phyloP scores from a whole-genome alignment of 2,888 invertebrate species.

The Lymantria dispar region DNA sequence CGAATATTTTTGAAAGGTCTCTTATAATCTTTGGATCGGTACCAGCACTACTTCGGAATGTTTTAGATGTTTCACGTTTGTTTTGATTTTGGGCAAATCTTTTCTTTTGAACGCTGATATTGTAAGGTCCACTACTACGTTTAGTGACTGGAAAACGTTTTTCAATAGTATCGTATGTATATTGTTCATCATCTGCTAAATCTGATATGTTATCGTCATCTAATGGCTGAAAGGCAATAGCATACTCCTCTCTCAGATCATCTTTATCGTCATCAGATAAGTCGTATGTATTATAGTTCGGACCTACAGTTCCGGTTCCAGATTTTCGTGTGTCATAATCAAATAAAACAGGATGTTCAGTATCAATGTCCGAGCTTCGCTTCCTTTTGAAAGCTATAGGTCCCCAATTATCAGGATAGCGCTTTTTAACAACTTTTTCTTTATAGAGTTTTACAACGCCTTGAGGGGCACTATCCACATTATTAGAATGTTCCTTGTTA shows the following conservation, averaged over 20 bases:
- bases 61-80: slow-evolving; percentile 54
- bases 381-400: slow-evolving; percentile 78
- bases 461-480: slow-evolving; percentile 58
- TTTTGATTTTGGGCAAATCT: slow-evolving; percentile 55
- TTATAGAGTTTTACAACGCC: slow-evolving; percentile 74
- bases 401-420: slow-evolving; percentile 74
- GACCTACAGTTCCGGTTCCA: slow-evolving; percentile 41
- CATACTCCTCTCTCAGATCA: slow-evolving; percentile 71
- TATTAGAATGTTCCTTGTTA: slow-evolving; percentile 57
- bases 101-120: slow-evolving; percentile 54
- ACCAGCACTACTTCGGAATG: slow-evolving; percentile 70
- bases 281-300: slow-evolving; percentile 63
- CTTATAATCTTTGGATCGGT: slow-evolving; percentile 87
- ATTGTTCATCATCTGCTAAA: slow-evolving; percentile 66
- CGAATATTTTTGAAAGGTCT: slow-evolving; percentile 87
- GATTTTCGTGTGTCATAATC: slow-evolving; percentile 58
- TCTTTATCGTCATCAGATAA: slow-evolving; percentile 66
- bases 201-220: slow-evolving; percentile 68
- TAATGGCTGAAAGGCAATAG: slow-evolving; percentile 74
- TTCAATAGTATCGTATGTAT: slow-evolving; percentile 63
- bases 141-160: slow-evolving; percentile 87
- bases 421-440: slow-evolving; percentile 65
- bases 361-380: slow-evolving; percentile 64
- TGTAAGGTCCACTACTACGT: slow-evolving; percentile 79
- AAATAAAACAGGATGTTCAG: slow-evolving; percentile 41